These are phyloP conservation scores for Ditylenchus weischeri DNA, from an alignment of 2,888 invertebrate species.

Conservation along the genomic window DNA sequence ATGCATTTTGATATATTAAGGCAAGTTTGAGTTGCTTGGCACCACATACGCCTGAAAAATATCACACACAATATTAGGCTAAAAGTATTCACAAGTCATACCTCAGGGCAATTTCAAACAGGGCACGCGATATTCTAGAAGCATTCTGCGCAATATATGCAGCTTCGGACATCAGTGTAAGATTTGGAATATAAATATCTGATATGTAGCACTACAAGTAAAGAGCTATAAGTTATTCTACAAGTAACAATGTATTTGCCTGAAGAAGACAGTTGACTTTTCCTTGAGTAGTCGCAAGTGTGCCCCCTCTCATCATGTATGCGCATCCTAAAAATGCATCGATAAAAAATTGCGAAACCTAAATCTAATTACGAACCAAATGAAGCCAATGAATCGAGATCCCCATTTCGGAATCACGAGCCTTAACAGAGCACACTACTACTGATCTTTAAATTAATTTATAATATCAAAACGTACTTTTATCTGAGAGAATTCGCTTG, in stretches of 20 bases:
- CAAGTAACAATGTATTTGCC: conserved; percentile 36
- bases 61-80: too few relatives aligned
- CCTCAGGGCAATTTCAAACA: conserved; percentile 87
- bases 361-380: conserved; percentile 59
- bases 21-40: conserved; percentile 80
- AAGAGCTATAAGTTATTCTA: background rate
- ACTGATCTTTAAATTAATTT: too few relatives aligned
- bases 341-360: too few relatives aligned
- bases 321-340: conserved; percentile 66
- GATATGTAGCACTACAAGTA: conserved; percentile 61
- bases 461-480: conserved; percentile 16
- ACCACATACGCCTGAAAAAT: conserved; percentile 64
- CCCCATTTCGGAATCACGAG: conserved; percentile 91
- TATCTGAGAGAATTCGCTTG: conserved; percentile 79
- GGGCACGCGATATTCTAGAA: conserved; percentile 73
- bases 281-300: conserved; percentile 82
- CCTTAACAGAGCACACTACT: conserved; percentile 61
- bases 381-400: conserved; percentile 75
- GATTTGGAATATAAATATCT: conserved; percentile 73
- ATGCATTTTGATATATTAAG: conserved; percentile 84
- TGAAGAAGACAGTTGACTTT: conserved; percentile 93
- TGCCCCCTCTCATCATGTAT: conserved; percentile 76
- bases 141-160: conserved; percentile 77
- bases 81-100: conserved; percentile 65
- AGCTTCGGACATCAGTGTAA: conserved; percentile 82